Evolutionary conservation across 92 coral and sea anemone genomes (phyloP).

Genomic region (Hydrozoanthus gracilis): DNA sequence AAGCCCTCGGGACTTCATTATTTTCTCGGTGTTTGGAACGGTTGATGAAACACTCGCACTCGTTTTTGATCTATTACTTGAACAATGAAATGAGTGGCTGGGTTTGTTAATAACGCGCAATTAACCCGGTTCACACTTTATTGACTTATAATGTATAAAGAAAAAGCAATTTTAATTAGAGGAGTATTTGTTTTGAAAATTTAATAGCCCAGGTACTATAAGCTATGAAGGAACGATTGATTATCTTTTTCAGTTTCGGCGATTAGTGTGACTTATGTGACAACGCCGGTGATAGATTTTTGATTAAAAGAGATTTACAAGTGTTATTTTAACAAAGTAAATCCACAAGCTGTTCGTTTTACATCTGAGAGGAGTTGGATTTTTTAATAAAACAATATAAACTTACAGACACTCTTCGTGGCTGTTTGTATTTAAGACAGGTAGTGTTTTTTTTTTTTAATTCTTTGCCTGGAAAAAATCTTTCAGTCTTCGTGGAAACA

Average conservation of each 20-base stretch:
- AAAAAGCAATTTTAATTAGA: constrained; percentile 25
- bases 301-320: no score
- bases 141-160: constrained; percentile 37
- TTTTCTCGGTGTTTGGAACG: no score
- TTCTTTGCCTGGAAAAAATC: background rate
- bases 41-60: no score
- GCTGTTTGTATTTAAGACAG: background rate
- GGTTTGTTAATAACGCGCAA: background rate
- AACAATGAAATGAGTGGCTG: constrained; percentile 1
- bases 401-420: background rate
- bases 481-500: background rate
- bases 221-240: background rate
- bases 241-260: background rate
- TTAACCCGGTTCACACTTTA: constrained; percentile 33
- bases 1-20: no score
- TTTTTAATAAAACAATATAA: background rate
- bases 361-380: background rate
- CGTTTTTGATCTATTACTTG: no score
- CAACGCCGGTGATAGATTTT: no score
- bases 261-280: no score
- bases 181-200: constrained; percentile 15
- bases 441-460: background rate
- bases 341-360: background rate
- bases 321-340: no score
- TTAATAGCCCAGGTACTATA: background rate